Evolutionary conservation across 2,888 invertebrate species (phyloP), one percentile per base, ranked within the genome.

Genomic region (Sussaba pulchella): DNA sequence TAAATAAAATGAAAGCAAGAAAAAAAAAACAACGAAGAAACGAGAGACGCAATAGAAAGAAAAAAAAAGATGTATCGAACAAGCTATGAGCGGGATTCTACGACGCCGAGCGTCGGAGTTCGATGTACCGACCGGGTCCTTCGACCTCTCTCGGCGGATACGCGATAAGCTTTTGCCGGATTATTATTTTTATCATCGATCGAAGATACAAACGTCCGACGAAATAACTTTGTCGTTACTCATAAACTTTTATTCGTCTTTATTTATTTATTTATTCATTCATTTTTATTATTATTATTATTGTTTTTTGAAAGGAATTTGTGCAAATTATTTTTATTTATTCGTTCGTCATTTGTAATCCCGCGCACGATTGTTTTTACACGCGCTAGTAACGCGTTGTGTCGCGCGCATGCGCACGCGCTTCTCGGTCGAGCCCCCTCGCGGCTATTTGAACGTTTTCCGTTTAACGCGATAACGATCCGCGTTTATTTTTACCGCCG

Each of bases 381-480:
- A 59, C n/a, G 36, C n/a, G 36, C 17, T 50, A 19, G 26, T 3
- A 41, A 66, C 14, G n/a, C 26, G 17, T 14, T 19, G 36, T 31
- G 12, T 47, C 2, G 43, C 14, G 21, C 52, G 41, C 17, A 17
- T 41, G 12, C 14, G 72, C 54, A 57, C n/a, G 26, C 52, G 66
- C n/a, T n/a, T n/a, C n/a, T n/a, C 39, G 47, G 57, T 39, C 66
- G 54, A 59, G 43, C 59, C 66, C 45, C 59, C 74, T 36, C 66
- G 17, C 64, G 45, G 26, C 24, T 67, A 31, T 67, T 59, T 75
- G n/a, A 67, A 41, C 41, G 66, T 67, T 67, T 72, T 61, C 50
- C 67, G 61, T 78, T 73, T 67, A 67, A 52, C 26, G 57, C 52
- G 78, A 72, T 72, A 78, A 78, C 50, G 72, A 78, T 78, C 74